Evolutionary conservation across 2,113 vertebrate genomes (phyloP), one percentile per base, ranked within the genome.

Genomic region (Trogon melanurus): DNA sequence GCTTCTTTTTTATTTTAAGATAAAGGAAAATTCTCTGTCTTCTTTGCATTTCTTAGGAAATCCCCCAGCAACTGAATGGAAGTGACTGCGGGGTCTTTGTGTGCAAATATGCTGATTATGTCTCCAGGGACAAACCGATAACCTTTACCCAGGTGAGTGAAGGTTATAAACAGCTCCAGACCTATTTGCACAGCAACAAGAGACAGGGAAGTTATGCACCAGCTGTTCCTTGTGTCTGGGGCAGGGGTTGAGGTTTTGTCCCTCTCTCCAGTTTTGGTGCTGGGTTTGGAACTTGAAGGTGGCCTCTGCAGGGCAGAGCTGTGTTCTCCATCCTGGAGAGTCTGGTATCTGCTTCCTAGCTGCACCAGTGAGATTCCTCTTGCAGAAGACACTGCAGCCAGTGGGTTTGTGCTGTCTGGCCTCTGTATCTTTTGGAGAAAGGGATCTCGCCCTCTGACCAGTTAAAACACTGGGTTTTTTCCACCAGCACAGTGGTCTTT

Each of bases 71-170:
- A 91, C 88, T 58, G 58, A 99, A 99, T 72, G 98, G 98, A 56
- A 99, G 98, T 36, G 99, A 99, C 96, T 99, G 99, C 44, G 99
- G 99, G 27, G 98, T 99, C 88, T 99, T 99, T 97, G 87, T 97
- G 85, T 99, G 99, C 98, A 99, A 99, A 98, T 99, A 99, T 11
- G 99, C 99, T 1, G 98, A 99, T 90, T 99, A 98, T 92, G 97
- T 99, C 23, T 96, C 98, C 85, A 98, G 97, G 96, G 99, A 98
- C 95, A 98, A 97, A 69, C 98, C 98, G 10, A 97, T 99, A 80
- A 97, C 97, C 88, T 99, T 99, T 93, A 98, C 98, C 80, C 98
- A 99, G 98, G 99, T 99, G 95, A 97, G 98, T 67, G 30, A 69
- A 51, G 36, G 54, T 56, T 5, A 3, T 11, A 1, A 64, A 16